Conservation (phyloP, 2,113 vertebrate species). For the Oncorhynchus clarkii region DNA sequence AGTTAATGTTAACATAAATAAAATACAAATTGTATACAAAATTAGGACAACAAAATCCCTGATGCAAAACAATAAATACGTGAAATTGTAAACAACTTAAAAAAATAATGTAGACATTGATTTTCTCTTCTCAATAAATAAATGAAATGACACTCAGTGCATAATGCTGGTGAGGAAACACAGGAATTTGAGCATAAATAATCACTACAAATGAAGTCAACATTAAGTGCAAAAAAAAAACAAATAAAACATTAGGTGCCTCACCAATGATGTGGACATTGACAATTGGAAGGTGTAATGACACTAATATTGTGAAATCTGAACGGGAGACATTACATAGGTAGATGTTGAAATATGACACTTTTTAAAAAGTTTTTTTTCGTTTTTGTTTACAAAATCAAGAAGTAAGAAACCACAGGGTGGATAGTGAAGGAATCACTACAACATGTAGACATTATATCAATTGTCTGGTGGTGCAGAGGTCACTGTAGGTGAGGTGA, state of each 20-base stretch:
- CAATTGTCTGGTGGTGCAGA: neutral
- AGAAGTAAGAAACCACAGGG: neutral
- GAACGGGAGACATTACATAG: neutral
- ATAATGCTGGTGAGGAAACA: slow-evolving; percentile 36
- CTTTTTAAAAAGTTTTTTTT: neutral
- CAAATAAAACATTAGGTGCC: neutral
- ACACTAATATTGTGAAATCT: too few relatives aligned
- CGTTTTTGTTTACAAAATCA: neutral
- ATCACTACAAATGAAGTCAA: slow-evolving; percentile 5
- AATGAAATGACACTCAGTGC: slow-evolving; percentile 53
- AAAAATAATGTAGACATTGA: slow-evolving; percentile 60
- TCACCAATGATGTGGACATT: neutral
- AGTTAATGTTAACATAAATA: slow-evolving; percentile 33
- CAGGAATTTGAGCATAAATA: neutral
- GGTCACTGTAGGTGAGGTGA: slow-evolving; percentile 36
- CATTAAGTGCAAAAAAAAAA: too few relatives aligned
- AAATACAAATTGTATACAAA: slow-evolving; percentile 57
- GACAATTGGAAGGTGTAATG: neutral
- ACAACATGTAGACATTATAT: neutral
- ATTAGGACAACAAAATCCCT: slow-evolving; percentile 49
- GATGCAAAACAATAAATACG: slow-evolving; percentile 33
- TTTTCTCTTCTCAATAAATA: slow-evolving; percentile 16
- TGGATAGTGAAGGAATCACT: neutral
- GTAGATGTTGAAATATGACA: neutral
- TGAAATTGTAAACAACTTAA: slow-evolving; percentile 34